Conservation (phyloP, 2,888 invertebrate species). For the Caenorhabditis drosophilae region DNA sequence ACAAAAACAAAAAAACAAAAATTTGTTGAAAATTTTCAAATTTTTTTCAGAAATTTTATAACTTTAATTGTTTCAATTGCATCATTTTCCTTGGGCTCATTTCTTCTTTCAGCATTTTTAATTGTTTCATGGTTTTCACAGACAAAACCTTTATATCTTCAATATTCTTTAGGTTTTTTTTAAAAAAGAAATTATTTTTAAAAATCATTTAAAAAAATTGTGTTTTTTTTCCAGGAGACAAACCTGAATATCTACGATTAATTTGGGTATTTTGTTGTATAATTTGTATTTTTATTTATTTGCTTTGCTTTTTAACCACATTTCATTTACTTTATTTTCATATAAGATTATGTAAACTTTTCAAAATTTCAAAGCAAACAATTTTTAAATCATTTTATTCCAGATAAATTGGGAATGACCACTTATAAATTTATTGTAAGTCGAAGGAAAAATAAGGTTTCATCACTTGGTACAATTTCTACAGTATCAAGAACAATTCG, state of each 20-base stretch:
- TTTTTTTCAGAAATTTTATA: slow-evolving; percentile 4
- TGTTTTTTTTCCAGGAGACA: background rate
- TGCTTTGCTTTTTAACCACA: slow-evolving; percentile 24
- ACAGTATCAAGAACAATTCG: background rate
- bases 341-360: slow-evolving; percentile 43
- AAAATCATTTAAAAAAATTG: background rate
- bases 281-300: slow-evolving; percentile 10
- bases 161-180: background rate
- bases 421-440: slow-evolving; percentile 44
- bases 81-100: background rate
- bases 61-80: background rate
- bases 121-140: slow-evolving; percentile 4
- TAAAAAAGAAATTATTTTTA: background rate
- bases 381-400: slow-evolving; percentile 5
- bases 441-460: slow-evolving; percentile 10
- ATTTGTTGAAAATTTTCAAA: too few species aligned
- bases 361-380: background rate
- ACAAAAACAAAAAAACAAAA: background rate
- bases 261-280: slow-evolving; percentile 13
- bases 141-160: background rate
- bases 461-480: background rate
- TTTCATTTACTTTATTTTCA: slow-evolving; percentile 56
- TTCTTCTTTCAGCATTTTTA: background rate
- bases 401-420: slow-evolving; percentile 39
- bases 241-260: background rate